Evolutionary conservation across 2,113 vertebrate genomes (phyloP).

Genomic region (Mobula hypostoma): DNA sequence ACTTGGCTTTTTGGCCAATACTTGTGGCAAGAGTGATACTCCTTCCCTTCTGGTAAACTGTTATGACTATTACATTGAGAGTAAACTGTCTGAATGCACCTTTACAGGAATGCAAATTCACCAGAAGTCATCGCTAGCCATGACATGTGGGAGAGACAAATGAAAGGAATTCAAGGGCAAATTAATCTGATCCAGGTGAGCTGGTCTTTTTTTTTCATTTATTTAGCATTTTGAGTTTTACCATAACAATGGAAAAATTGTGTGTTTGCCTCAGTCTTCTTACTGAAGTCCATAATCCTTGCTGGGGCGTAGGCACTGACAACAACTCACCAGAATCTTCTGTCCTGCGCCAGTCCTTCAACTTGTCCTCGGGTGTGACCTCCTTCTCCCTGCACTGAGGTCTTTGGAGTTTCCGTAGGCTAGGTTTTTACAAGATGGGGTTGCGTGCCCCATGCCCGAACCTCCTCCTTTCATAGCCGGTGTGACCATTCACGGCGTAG

Average conservation of each 20-base stretch:
- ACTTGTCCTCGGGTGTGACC: too few relatives aligned
- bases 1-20: not conserved
- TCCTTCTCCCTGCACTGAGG: too few relatives aligned
- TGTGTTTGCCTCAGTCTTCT: not conserved
- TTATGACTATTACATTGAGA: not conserved
- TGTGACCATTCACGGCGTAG: too few relatives aligned
- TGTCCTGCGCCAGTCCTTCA: too few relatives aligned
- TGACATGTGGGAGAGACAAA: slow-evolving; percentile 23
- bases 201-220: not conserved
- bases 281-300: too few relatives aligned
- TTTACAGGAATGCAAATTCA: not conserved
- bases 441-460: too few relatives aligned
- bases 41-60: not conserved
- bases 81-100: not conserved
- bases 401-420: too few relatives aligned
- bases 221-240: not conserved
- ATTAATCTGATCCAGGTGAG: not conserved
- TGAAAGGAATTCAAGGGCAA: slow-evolving; percentile 33
- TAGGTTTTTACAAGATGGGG: too few relatives aligned
- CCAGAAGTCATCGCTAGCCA: not conserved
- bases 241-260: not conserved
- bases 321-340: too few relatives aligned
- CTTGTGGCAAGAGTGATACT: not conserved
- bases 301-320: too few relatives aligned
- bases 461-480: too few relatives aligned